A percentile compares a stretch with the other conserved stretches of the same genome.
Evolutionary conservation across 35 echinoderm and acorn worm species (phyloP).

Genomic region (Patiria miniata): DNA sequence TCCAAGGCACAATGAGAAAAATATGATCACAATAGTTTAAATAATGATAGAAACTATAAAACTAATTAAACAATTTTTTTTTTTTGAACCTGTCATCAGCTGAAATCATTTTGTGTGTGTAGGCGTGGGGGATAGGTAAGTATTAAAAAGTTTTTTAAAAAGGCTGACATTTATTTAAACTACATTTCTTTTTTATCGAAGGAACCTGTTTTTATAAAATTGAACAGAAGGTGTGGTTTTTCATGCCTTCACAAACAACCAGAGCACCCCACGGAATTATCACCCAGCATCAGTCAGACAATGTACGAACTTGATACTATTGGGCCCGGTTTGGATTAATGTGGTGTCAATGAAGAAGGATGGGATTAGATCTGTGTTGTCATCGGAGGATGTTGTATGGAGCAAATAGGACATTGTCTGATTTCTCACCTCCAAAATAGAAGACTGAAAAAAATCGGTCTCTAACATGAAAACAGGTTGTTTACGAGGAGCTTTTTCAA

Average conservation of each 20-base stretch:
- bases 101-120: no score
- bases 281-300: neutral
- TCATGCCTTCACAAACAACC: neutral
- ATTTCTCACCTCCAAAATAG: neutral
- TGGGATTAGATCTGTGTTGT: neutral
- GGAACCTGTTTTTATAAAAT: neutral
- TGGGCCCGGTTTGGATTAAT: neutral
- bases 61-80: no score
- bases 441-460: no score
- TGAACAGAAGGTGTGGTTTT: no score
- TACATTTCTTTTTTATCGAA: neutral
- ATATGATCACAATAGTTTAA: no score
- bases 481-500: no score
- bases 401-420: neutral
- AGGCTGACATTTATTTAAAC: no score
- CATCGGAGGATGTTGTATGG: conserved; percentile 12
- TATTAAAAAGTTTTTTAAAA: neutral
- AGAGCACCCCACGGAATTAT: neutral
- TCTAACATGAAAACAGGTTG: no score
- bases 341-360: conserved; percentile 19
- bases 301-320: neutral
- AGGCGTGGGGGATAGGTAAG: no score
- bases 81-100: no score
- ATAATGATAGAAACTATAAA: no score
- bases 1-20: no score